Base-by-base conservation (phyloP, 1,140 invertebrate species). In the Heliconius himera region DNA sequence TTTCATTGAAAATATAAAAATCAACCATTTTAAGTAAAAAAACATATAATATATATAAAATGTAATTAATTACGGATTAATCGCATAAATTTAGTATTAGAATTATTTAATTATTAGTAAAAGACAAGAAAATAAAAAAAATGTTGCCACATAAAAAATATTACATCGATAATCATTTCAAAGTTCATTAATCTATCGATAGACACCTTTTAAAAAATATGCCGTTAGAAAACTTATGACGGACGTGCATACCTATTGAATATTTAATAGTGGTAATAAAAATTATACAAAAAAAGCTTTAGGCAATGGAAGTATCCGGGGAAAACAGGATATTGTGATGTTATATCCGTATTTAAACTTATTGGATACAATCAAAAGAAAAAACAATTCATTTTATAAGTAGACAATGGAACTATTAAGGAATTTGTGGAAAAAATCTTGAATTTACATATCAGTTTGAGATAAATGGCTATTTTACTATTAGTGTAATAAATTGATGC, bases 231-330 rank as follows among this genome's bases (percentile, higher is more conserved):
- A 29, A 66, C 11, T 66, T 26, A 66, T 29, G 26, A 66, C 60
- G 60, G 60, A 66, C 60, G 60, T 66, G 26, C 60, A 29, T 66
- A 66, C 60, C 60, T 29, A 29, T 66, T 66, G 26, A 66, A 66
- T 66, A 66, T 66, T 66, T 66, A 66, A 22, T 29, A 29, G 22
- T 16, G 26, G 60, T 22, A 66, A 66, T 66, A 66, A 66, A 66
- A 66, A 66, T 29, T 66, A 66, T 66, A 66, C 60, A 16, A 66
- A 66, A 60, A 66, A 66, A 66, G 60, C 60, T 11, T 26, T 66
- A 66, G 20, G 60, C 18, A 29, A 13, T 29, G 60, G 22, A 66
- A 66, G 26, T 66, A 66, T 66, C 60, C 60, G 60, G 60, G 60
- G 60, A 66, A 66, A 26, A 66, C 60, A 26, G 60, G 60, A 66